phyloP scores from a whole-genome alignment of 1,140 invertebrate genomes.

The Euwallacea similis region DNA sequence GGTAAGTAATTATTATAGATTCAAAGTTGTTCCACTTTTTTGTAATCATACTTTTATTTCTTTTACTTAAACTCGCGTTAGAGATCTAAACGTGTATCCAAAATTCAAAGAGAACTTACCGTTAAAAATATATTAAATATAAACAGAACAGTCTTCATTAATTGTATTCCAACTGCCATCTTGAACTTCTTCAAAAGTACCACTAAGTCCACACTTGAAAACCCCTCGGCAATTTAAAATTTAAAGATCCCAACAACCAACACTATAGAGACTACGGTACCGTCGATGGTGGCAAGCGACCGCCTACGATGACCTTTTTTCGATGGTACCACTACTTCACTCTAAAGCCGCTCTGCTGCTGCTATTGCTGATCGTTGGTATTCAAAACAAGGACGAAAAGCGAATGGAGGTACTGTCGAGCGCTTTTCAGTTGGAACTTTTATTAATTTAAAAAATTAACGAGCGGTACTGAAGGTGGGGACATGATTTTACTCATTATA shows the following conservation, averaged over 20 bases:
- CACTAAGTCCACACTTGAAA: neutral
- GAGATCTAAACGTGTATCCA: neutral
- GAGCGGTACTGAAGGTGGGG: constrained; percentile 17
- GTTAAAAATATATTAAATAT: constrained; percentile 71
- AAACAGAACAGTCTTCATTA: constrained; percentile 37
- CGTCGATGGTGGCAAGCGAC: neutral
- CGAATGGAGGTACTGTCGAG: constrained; percentile 19
- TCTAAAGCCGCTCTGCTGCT: constrained; percentile 6
- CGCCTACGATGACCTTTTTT: constrained; percentile 23
- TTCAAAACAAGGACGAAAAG: constrained; percentile 16
- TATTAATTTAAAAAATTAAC: constrained; percentile 35
- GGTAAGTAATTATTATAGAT: too few relatives aligned
- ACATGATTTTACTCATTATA: constrained; percentile 17
- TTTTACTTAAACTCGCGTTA: too few relatives aligned
- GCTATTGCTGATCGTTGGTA: constrained; percentile 18
- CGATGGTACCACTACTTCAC: constrained; percentile 27
- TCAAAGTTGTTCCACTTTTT: too few relatives aligned
- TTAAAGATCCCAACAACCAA: constrained; percentile 22
- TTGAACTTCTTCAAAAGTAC: constrained; percentile 1
- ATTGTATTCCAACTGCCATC: constrained; percentile 26
- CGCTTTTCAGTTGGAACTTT: constrained; percentile 26
- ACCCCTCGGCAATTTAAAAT: constrained; percentile 15
- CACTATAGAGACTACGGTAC: neutral
- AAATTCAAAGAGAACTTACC: constrained; percentile 57
- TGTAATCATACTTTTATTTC: too few relatives aligned